These are phyloP conservation scores for Hipposideros armiger DNA, from an alignment of 2,113 vertebrate species.

Conservation along the genomic window DNA sequence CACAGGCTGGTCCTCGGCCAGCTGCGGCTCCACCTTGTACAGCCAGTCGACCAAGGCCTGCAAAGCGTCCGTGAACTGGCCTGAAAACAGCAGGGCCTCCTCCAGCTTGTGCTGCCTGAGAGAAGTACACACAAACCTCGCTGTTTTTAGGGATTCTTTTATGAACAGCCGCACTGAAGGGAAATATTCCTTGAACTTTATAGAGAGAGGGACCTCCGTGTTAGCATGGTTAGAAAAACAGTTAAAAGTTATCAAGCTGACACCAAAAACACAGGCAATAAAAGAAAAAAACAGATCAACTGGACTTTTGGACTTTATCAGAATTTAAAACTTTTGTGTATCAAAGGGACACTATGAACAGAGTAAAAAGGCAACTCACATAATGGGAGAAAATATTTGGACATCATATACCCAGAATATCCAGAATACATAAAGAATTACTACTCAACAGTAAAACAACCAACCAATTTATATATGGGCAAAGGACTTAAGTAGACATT, in stretches of 20 bases:
- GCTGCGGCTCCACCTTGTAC: constrained; percentile 97
- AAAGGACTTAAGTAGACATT: constrained; percentile 27
- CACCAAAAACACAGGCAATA: not conserved
- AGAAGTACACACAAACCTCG: constrained; percentile 52
- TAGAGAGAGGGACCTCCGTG: not conserved
- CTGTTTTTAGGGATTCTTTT: not conserved
- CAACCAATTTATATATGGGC: not conserved
- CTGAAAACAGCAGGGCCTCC: constrained; percentile 98
- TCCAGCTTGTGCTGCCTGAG: constrained; percentile 98
- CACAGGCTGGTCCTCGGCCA: constrained; percentile 97
- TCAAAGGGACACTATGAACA: not conserved
- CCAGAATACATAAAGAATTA: not conserved
- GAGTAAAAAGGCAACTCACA: not conserved
- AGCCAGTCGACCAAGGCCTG: constrained; percentile 99
- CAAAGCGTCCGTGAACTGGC: constrained; percentile 98
- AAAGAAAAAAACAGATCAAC: not conserved
- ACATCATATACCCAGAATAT: not conserved
- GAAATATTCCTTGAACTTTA: constrained; percentile 14
- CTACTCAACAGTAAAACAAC: not conserved
- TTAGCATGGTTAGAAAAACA: not conserved
- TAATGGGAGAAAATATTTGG: constrained; percentile 13
- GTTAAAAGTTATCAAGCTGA: not conserved
- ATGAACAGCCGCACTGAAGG: not conserved
- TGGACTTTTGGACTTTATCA: not conserved
- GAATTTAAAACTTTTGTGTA: not conserved